Percentiles rank a stretch among this genome's conserved stretches.
These are phyloP conservation scores for Odontesthes bonariensis DNA, from an alignment of 2,113 vertebrate genomes.

Conservation along the genomic window DNA sequence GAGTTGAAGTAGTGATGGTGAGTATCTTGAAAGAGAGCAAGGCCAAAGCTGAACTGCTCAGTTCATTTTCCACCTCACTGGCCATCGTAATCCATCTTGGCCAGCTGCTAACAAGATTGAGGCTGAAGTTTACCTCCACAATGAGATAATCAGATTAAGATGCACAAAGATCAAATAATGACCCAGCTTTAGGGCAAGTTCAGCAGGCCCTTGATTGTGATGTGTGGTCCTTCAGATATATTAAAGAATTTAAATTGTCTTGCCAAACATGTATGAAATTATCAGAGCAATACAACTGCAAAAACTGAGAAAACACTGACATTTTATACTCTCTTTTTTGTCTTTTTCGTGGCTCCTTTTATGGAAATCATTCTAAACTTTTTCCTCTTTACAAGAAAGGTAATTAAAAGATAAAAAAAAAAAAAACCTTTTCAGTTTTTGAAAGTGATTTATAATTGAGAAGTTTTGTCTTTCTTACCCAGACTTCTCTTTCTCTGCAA, in stretches of 20 bases:
- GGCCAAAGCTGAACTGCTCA: constrained; percentile 99
- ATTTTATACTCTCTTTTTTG: constrained; percentile 7
- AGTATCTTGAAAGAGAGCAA: constrained; percentile 95
- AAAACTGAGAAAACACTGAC: background rate
- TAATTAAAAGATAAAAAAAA: constrained; percentile 1
- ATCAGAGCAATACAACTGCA: constrained; percentile 71
- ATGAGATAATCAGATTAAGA: constrained; percentile 99
- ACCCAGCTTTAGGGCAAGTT: constrained; percentile 99
- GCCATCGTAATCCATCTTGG: constrained; percentile 96
- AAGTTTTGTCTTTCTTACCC: constrained; percentile 83
- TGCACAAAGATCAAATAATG: constrained; percentile 99
- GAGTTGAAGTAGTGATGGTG: constrained; percentile 90
- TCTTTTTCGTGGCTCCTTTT: background rate
- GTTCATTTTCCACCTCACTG: constrained; percentile 99
- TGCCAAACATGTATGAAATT: constrained; percentile 62
- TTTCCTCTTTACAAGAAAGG: background rate
- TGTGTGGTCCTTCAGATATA: constrained; percentile 99
- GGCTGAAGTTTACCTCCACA: constrained; percentile 99
- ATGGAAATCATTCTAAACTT: constrained; percentile 1
- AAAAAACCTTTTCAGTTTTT: constrained; percentile 31
- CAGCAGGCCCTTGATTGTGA: constrained; percentile 97
- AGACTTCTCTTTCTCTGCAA: constrained; percentile 48
- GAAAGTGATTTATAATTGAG: constrained; percentile 80
- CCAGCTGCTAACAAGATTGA: constrained; percentile 99
- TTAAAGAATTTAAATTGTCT: constrained; percentile 91